Base-by-base conservation (phyloP, 2,797 vertebrate genomes). In the Sternotherus odoratus region DNA sequence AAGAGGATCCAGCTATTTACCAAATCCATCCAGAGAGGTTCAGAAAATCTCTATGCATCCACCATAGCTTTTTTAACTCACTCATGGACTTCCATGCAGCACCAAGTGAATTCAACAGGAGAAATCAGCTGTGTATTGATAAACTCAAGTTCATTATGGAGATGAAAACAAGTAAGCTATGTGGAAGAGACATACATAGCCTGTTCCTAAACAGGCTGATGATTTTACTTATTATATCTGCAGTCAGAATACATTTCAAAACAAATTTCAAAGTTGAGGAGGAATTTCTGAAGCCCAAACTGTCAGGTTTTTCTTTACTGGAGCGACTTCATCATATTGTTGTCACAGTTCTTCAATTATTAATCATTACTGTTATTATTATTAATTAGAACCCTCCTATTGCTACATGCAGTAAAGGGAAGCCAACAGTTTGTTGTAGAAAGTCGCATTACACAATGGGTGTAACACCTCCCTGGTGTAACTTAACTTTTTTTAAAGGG, bases 161-260 rank as follows among this genome's bases (percentile, higher is more conserved):
- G 79, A 88, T 24, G 43, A 90, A 91, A 84, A 83, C 79, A 89
- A 93, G 51, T 21, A 81, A 82, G 78, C 79, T 85, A 87, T 69
- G 77, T 83, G 79, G 87, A 92, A 94, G 60, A 91, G 85, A 77
- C 89, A 50, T 83, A 87, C 66, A 74, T 54, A 92, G 54, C 19
- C 77, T 83, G n/a, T 30, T 95, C 93, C 95, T 95, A 94, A 96
- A 94, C 33, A 95, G 88, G 88, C 88, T 95, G 87, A 95, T 94
- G 91, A 83, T 93, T 96, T 86, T 89, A 66, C 83, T 91, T 77
- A 92, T 91, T 94, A 88, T 87, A 95, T 91, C 92, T 88, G 43
- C 43, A 75, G 15, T 30, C 72, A 92, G 51, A 95, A 88, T 78
- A 93, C 90, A 75, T 92, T 96, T 89, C 87, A 84, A 91, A 94